Evolutionary conservation across 2,113 vertebrate species (phyloP).

Genomic region (Mugil cephalus): DNA sequence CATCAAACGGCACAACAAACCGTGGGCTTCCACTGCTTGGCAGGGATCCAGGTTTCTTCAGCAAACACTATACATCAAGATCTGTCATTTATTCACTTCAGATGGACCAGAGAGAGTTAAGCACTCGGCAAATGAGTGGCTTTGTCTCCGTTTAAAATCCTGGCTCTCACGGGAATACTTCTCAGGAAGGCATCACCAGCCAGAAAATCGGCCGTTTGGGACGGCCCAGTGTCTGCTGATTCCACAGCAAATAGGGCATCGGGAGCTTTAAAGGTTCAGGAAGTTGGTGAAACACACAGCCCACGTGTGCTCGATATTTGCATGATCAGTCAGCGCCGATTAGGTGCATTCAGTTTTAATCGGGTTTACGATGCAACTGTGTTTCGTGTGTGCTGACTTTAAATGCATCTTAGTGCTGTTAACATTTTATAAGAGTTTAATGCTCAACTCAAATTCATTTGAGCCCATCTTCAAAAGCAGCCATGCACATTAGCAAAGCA

Average conservation of each 20-base stretch:
- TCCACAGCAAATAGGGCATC: conserved; percentile 28
- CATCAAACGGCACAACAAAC: conserved; percentile 4
- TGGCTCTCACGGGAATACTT: conserved; percentile 39
- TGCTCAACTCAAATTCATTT: too few relatives aligned
- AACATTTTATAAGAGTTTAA: background rate
- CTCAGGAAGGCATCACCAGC: background rate
- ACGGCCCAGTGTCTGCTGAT: conserved; percentile 30
- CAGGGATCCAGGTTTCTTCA: conserved; percentile 12
- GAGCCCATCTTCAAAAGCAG: background rate
- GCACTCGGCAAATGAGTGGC: conserved; percentile 16
- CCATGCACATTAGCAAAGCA: background rate
- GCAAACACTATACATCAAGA: conserved; percentile 28
- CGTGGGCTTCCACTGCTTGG: conserved; percentile 22
- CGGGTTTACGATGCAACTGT: background rate
- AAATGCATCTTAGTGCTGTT: background rate
- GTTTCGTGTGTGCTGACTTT: background rate
- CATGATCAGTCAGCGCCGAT: background rate
- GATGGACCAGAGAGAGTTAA: conserved; percentile 23
- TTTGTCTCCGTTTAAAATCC: conserved; percentile 12
- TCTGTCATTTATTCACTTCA: conserved; percentile 14
- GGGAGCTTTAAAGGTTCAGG: conserved; percentile 41
- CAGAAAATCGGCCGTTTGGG: conserved; percentile 31
- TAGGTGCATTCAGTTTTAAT: background rate
- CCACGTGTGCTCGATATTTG: background rate
- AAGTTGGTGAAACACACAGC: conserved; percentile 15